Conservation (phyloP, 2,113 vertebrate genomes). For the Megalops atlanticus region DNA sequence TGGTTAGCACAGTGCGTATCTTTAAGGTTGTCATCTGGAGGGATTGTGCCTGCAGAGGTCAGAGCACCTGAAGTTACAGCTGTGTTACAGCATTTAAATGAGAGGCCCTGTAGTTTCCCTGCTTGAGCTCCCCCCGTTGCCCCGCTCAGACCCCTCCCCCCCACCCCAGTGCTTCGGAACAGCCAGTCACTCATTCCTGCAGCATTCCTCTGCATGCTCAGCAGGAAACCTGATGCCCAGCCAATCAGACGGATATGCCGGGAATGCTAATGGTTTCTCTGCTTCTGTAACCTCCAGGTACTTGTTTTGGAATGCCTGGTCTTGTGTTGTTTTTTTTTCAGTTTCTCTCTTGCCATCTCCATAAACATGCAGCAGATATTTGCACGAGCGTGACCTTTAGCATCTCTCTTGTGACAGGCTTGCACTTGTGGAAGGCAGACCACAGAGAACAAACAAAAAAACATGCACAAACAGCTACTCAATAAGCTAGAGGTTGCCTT, state of each 20-base stretch:
- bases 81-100: background rate
- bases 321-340: background rate
- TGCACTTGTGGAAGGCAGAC: background rate
- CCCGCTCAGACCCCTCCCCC: background rate
- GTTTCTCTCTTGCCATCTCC: background rate
- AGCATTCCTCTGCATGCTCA: slow-evolving; percentile 18
- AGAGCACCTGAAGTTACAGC: background rate
- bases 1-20: background rate
- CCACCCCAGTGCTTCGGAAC: background rate
- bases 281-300: slow-evolving; percentile 14
- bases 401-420: background rate
- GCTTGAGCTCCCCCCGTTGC: background rate
- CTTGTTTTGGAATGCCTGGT: background rate
- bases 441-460: background rate
- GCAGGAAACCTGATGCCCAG: slow-evolving; percentile 13
- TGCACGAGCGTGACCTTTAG: background rate
- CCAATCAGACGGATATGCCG: slow-evolving; percentile 18
- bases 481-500: background rate
- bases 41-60: background rate
- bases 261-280: slow-evolving; percentile 20
- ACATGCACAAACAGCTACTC: background rate
- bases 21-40: background rate
- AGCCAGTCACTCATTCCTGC: slow-evolving; percentile 21
- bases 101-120: background rate
- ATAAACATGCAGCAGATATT: background rate